Evolutionary conservation across 1,140 invertebrate genomes (phyloP), one percentile per base, ranked within the genome.

Genomic region (Halictus rubicundus): DNA sequence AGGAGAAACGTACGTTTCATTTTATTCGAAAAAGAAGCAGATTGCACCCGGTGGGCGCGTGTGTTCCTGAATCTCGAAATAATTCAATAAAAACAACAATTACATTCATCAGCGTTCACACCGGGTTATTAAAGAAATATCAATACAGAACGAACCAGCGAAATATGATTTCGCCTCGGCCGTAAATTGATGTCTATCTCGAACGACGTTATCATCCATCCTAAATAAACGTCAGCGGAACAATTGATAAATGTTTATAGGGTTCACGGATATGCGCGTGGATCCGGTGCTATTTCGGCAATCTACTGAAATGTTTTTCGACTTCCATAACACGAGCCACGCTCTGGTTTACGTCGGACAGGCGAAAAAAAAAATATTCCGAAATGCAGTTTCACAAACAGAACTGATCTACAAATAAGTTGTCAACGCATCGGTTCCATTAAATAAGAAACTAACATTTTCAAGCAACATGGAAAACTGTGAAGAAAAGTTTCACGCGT

Each of bases 181-280:
- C 54, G 54, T 57, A 57, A 57, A 57, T 57, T 57, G 54, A 57
- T 57, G 9, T 57, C n/a, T 57, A 57, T n/a, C n/a, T 57, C 54
- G 54, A n/a, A 9, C 54, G 19, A 57, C 54, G 54, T 57, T 57
- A 57, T 57, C 54, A n/a, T n/a, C 7, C n/a, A n/a, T 57, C 54
- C 54, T 57, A 57, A 57, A 57, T 57, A 57, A 57, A 57, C n/a
- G 54, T 57, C 54, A 57, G n/a, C 54, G 54, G 8, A 57, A n/a
- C 54, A 57, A n/a, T 57, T 57, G 54, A 57, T 57, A 23, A 57
- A 57, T 57, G 54, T 57, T 57, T 57, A 57, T n/a, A 57, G 54
- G 42, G 42, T 46, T 46, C 12, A 46, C 12, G 14, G 42, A 46
- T 46, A 46, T 12, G 42, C 10, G 42, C 42, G 21, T 57, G 54